Conservation (phyloP, 1,140 invertebrate species). For the Bemisia tabaci region DNA sequence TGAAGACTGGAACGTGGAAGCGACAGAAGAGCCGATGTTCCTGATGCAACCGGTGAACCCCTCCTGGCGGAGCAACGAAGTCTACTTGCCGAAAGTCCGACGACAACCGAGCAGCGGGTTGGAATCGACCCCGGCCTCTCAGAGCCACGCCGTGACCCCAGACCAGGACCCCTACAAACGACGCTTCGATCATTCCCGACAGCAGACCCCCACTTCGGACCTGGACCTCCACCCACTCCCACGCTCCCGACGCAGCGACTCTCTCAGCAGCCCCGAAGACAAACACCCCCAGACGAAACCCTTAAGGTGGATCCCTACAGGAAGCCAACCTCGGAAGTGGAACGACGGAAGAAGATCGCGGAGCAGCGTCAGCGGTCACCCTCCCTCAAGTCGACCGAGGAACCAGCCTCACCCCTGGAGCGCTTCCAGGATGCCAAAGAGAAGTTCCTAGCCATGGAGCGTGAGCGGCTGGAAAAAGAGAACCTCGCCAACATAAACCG, state of each 20-base stretch:
- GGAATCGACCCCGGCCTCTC: slow-evolving; percentile 11
- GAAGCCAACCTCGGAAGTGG: background rate
- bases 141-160: slow-evolving; percentile 1
- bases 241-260: slow-evolving; percentile 1
- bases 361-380: slow-evolving; percentile 38
- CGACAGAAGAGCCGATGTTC: slow-evolving; percentile 24
- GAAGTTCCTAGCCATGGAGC: slow-evolving; percentile 62
- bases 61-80: slow-evolving; percentile 19
- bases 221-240: background rate
- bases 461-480: slow-evolving; percentile 36
- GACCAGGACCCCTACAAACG: background rate
- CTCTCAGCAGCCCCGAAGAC: background rate
- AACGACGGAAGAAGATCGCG: slow-evolving; percentile 19
- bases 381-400: slow-evolving; percentile 29
- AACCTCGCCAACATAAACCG: slow-evolving; percentile 1
- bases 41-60: slow-evolving; percentile 19
- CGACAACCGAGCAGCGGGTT: slow-evolving; percentile 14
- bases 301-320: background rate
- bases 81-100: slow-evolving; percentile 18
- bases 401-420: slow-evolving; percentile 46
- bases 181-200: background rate
- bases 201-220: background rate
- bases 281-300: background rate
- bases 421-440: slow-evolving; percentile 71
- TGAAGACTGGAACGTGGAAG: slow-evolving; percentile 28